Evolutionary conservation across 2,797 vertebrate species (phyloP), one percentile per base, ranked within the genome.

Genomic region (Poecilia wingei): DNA sequence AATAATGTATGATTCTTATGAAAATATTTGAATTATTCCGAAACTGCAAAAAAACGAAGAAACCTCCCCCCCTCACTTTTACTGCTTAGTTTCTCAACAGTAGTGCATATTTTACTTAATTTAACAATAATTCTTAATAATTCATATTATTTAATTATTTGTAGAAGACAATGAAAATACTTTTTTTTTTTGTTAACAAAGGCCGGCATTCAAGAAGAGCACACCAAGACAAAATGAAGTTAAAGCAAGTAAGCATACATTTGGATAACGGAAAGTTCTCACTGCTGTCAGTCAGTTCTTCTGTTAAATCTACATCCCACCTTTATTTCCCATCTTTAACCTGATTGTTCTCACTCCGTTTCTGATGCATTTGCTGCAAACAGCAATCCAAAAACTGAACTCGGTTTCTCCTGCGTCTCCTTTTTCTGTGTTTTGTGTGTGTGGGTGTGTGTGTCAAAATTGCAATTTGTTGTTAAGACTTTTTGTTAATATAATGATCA

Each of bases 281-380:
- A 33, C 72, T 83, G 64, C 75, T 70, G 39, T 84, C 70, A 47
- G 28, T 80, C 78, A 75, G 72, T 46, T 39, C 53, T 77, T 81
- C 64, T 85, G 49, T 84, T 61, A 69, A 75, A 55, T 83, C 57
- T 69, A 41, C 7, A 46, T 77, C 68, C 79, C 68, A 6, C 51
- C 76, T 77, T 80, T 72, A 43, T 46, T 51, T 74, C 36, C 46
- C 49, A 31, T 41, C 36, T 72, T 64, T 75, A 6, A 85, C 47
- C 39, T 47, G 70, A 45, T 46, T 46, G 1, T n/a, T 47, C 6
- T 46, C 59, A 45, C n/a, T 31, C 20, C 1, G 9, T 66, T 66
- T 20, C 61, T 66, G 33, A 6, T 82, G 28, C 85, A 86, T 83
- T 84, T 90, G 90, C 89, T 90, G 82, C 85, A 87, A 87, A 84